A percentile compares a stretch with the other conserved stretches of the same genome.
Evolutionary conservation across 1,140 invertebrate species (phyloP).

Genomic region (Leptoteleia sp.): DNA sequence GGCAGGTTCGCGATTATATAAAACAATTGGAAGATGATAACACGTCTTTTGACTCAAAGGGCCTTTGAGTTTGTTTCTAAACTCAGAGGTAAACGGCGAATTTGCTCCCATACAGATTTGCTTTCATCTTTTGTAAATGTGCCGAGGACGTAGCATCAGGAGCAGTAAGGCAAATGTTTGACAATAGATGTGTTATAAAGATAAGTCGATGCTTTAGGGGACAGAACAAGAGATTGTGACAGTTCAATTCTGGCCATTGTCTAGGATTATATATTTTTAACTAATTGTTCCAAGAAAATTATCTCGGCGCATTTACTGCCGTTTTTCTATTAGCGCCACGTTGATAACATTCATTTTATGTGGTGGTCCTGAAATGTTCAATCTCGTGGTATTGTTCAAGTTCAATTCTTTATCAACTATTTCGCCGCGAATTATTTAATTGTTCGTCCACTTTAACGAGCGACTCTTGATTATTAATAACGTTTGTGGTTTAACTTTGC

Average conservation of each 20-base stretch:
- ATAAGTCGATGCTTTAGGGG: slow-evolving; percentile 41
- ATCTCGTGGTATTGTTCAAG: too few relatives aligned
- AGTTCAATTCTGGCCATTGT: slow-evolving; percentile 25
- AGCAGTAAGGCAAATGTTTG: slow-evolving; percentile 46
- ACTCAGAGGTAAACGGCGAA: slow-evolving; percentile 29
- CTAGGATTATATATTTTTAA: slow-evolving; percentile 27
- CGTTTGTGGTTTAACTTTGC: too few relatives aligned
- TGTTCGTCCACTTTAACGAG: too few relatives aligned
- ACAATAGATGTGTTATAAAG: slow-evolving; percentile 57
- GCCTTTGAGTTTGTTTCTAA: slow-evolving; percentile 40
- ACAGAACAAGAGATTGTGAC: slow-evolving; percentile 30
- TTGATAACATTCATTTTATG: too few relatives aligned
- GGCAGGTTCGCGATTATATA: too few relatives aligned
- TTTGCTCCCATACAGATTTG: slow-evolving; percentile 32
- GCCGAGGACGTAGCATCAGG: slow-evolving; percentile 25
- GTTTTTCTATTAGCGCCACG: too few relatives aligned
- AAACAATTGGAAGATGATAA: too few relatives aligned
- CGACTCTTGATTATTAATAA: too few relatives aligned
- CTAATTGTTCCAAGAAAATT: slow-evolving; percentile 30
- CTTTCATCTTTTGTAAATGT: slow-evolving; percentile 44
- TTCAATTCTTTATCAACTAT: neutral
- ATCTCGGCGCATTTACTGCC: slow-evolving; percentile 6
- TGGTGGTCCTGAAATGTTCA: too few relatives aligned
- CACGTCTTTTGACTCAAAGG: slow-evolving; percentile 26
- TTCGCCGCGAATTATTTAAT: neutral